A percentile compares a stretch with the other conserved stretches of the same genome.
Conservation (phyloP, 2,113 vertebrate genomes). For the Gobius niger region DNA sequence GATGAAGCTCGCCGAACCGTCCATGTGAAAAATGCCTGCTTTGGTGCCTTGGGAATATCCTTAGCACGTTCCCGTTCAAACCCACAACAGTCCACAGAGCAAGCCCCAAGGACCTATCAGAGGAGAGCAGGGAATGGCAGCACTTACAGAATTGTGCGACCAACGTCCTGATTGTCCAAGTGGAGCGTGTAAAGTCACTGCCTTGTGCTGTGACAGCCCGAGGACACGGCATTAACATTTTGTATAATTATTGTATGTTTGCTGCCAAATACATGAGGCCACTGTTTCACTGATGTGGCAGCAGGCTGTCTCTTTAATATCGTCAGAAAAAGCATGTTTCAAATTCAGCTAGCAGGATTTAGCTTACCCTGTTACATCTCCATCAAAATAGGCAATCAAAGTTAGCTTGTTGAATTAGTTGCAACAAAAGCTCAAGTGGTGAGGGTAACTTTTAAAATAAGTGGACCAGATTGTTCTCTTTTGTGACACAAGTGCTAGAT, state of each 20-base stretch:
- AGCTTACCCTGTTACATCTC: neutral
- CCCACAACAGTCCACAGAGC: constrained; percentile 19
- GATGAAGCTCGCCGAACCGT: constrained; percentile 32
- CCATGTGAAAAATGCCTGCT: constrained; percentile 46
- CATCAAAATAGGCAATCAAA: too few species aligned
- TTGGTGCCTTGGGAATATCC: constrained; percentile 51
- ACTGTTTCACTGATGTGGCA: constrained; percentile 42
- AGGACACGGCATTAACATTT: constrained; percentile 37
- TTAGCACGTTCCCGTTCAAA: constrained; percentile 34
- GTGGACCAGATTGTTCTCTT: too few species aligned
- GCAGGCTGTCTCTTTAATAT: constrained; percentile 37
- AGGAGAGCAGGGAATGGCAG: constrained; percentile 74
- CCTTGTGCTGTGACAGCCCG: constrained; percentile 36
- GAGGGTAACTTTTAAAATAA: too few species aligned
- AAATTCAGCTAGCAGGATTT: neutral
- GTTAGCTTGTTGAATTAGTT: too few species aligned
- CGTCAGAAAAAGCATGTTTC: neutral
- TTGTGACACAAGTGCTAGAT: too few species aligned
- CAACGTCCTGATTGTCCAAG: constrained; percentile 68
- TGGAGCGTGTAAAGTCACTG: constrained; percentile 61
- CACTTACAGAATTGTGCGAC: constrained; percentile 68
- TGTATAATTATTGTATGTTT: constrained; percentile 36
- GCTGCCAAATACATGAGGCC: constrained; percentile 36
- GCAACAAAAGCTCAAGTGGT: too few species aligned
- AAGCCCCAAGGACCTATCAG: constrained; percentile 44